A percentile compares a stretch with the other conserved stretches of the same genome.
phyloP scores from a whole-genome alignment of 2,888 invertebrate species.

The Siphlonurus alternatus region DNA sequence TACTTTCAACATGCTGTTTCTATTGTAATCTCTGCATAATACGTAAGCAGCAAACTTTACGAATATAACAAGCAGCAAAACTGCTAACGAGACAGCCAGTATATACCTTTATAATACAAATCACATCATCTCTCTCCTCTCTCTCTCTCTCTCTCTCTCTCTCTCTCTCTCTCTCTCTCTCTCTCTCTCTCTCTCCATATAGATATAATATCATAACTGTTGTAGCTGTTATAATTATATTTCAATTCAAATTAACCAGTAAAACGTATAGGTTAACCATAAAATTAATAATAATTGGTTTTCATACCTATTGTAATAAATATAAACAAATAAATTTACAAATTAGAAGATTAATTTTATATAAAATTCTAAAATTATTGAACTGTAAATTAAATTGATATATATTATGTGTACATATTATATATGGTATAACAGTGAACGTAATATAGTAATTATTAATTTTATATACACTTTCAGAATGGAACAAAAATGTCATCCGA shows the following conservation, averaged over 20 bases:
- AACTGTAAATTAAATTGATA: not conserved
- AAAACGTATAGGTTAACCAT: not conserved
- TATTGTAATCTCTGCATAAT: not conserved
- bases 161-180: not conserved
- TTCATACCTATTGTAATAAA: too few relatives aligned
- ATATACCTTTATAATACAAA: not conserved
- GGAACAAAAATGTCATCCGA: too few relatives aligned
- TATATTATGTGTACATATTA: too few relatives aligned
- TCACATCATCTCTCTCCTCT: too few relatives aligned
- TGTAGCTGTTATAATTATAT: not conserved
- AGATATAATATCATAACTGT: not conserved
- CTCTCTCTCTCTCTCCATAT: not conserved
- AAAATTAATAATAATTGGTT: too few relatives aligned
- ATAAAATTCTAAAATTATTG: not conserved
- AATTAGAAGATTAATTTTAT: not conserved
- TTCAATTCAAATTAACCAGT: constrained; percentile 1
- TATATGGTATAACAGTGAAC: too few relatives aligned
- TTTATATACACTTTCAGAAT: too few relatives aligned
- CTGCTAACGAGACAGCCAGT: not conserved
- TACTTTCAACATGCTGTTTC: not conserved
- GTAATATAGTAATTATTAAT: too few relatives aligned
- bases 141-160: not conserved
- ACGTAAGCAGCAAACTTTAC: not conserved
- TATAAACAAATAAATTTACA: too few relatives aligned
- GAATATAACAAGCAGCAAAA: not conserved